Base-by-base conservation (phyloP, 2,888 invertebrate genomes). In the Digitonthophagus gazella region DNA sequence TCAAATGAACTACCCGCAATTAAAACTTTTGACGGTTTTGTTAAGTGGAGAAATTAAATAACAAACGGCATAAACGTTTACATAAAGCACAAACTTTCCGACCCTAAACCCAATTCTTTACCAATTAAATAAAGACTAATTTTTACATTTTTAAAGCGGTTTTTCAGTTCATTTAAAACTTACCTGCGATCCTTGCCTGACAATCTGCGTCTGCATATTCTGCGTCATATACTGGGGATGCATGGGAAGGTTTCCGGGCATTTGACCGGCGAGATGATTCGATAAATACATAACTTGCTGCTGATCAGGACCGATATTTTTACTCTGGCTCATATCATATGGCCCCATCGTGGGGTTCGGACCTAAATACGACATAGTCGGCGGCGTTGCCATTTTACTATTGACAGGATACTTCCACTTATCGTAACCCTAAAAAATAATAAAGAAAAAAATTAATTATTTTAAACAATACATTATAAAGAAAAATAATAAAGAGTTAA, bases 391-490 rank as follows among this genome's bases (percentile, higher is more conserved):
- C 79, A 75, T 86, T 86, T 81, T 89, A 86, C 75, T 86, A 82
- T 78, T 80, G 78, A 89, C 84, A 81, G 91, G 87, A 83, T 91
- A 92, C 82, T 93, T 93, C 93, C 93, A 93, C 86, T 93, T 93
- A 85, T 93, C 93, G 83, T 91, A 92, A 83, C 89, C 92, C 92
- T 93, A 86, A 69, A 90, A 88, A 73, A 69, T n/a, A n/a, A n/a
- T n/a, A 64, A 63, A 11, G 20, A 64, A 70, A 64, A 64, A 66
- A 64, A 19, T 66, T 14, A 16, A 56, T n/a, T 18, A 15, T 66
- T 64, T 67, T 56, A 67, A 74, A 72, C 75, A 73, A 74, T 73
- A n/a, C n/a, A n/a, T n/a, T n/a, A n/a, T 71, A 72, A 68, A 70
- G 74, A 71, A 73, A 70, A 61, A 66, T 58, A 58, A 64, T 69